These are phyloP conservation scores for Listrodromus nycthemerus DNA, from an alignment of 2,888 invertebrate species.

Conservation along the genomic window DNA sequence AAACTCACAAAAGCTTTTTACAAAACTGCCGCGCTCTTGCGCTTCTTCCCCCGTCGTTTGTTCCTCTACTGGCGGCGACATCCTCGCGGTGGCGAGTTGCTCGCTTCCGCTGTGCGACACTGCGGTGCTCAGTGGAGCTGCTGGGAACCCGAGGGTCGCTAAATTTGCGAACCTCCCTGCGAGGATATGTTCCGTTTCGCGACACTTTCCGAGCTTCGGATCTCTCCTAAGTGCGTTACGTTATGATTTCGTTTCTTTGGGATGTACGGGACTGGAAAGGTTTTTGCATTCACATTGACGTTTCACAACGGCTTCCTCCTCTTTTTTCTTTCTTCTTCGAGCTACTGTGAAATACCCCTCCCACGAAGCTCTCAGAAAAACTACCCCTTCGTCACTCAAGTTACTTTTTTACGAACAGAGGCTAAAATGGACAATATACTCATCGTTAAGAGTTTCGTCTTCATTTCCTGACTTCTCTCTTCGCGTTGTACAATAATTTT, in stretches of 20 bases:
- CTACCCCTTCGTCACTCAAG: constrained; percentile 3
- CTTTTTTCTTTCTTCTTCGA: constrained; percentile 10
- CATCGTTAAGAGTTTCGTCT: constrained; percentile 1
- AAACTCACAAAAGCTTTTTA: constrained; percentile 83
- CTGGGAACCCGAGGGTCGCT: constrained; percentile 29
- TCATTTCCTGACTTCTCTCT: background rate
- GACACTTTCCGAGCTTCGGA: constrained; percentile 6
- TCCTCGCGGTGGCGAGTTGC: constrained; percentile 5
- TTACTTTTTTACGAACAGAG: constrained; percentile 5
- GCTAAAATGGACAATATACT: background rate
- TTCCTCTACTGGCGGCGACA: constrained; percentile 19
- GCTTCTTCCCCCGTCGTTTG: constrained; percentile 14
- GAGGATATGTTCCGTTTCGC: constrained; percentile 18
- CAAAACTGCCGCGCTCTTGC: constrained; percentile 73
- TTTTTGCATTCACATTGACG: constrained; percentile 6
- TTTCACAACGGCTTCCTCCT: constrained; percentile 1
- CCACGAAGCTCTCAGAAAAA: background rate
- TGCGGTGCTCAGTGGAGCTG: constrained; percentile 7
- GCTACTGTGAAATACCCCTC: background rate
- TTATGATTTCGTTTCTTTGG: constrained; percentile 50
- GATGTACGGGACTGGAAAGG: background rate
- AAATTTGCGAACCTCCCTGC: constrained; percentile 55
- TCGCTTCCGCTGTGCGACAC: background rate
- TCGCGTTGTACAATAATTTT: too few species aligned
- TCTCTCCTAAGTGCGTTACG: constrained; percentile 54